Evolutionary conservation across 2,797 vertebrate genomes (phyloP).

Genomic region (Diceros bicornis): DNA sequence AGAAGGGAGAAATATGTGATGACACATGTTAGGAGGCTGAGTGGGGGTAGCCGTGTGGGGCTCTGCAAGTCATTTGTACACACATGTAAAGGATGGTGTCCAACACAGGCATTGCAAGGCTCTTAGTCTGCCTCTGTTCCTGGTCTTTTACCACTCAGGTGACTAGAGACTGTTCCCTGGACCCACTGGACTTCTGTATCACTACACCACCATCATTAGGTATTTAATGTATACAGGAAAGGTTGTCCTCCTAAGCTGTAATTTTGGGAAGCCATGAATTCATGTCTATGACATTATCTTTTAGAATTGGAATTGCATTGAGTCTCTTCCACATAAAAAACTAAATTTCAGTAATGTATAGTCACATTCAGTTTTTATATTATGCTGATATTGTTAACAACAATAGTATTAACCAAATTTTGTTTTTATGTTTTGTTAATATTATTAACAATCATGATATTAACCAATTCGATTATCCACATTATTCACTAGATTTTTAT

Average conservation of each 20-base stretch:
- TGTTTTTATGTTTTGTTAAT: neutral
- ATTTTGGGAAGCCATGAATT: neutral
- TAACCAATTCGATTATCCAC: neutral
- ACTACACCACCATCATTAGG: neutral
- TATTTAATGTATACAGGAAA: neutral
- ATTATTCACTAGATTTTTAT: neutral
- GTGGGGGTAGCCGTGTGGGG: neutral
- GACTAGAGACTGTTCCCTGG: neutral
- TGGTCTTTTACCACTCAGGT: neutral
- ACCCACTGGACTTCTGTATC: neutral
- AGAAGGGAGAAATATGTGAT: neutral
- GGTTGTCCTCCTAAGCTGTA: neutral
- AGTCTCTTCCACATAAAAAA: neutral
- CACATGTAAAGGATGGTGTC: neutral
- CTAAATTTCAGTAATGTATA: neutral
- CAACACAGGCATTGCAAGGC: too few relatives aligned
- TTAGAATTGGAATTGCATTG: neutral
- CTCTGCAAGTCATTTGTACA: neutral
- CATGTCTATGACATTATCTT: neutral
- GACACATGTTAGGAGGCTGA: neutral
- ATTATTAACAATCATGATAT: neutral
- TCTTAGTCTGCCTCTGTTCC: neutral
- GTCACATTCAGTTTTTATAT: neutral
- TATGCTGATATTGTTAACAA: neutral
- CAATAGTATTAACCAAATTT: neutral